A percentile compares a stretch with the other conserved stretches of the same genome.
phyloP scores from a whole-genome alignment of 2,797 vertebrate species.

The Rhabdophis nuchalis region DNA sequence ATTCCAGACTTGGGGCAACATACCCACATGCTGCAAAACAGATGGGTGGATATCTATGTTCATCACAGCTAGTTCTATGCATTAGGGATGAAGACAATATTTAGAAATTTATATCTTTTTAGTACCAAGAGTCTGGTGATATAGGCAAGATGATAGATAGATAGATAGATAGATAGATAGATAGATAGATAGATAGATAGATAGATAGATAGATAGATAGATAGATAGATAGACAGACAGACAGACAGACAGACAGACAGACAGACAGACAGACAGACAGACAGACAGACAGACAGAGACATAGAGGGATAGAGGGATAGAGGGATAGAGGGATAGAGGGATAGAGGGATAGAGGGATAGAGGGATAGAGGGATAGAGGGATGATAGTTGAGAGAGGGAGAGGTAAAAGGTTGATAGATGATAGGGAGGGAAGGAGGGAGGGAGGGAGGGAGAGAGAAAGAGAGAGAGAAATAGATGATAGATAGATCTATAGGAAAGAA shows the following conservation, averaged over 20 bases:
- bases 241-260: not conserved
- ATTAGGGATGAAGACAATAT: not conserved
- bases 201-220: not conserved
- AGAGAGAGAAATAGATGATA: no score
- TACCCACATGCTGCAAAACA: conserved; percentile 32
- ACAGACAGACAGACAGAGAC: rapidly evolving
- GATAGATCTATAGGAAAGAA: no score
- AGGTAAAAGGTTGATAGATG: no score
- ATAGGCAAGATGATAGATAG: not conserved
- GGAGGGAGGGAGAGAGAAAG: no score
- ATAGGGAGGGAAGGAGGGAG: no score
- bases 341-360: rapidly evolving
- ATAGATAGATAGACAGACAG: not conserved
- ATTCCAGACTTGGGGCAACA: conserved; percentile 38
- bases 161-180: not conserved
- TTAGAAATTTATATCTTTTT: not conserved
- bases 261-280: no score
- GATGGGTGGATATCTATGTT: not conserved
- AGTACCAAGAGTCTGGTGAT: not conserved
- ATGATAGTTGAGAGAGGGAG: no score
- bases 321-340: no score
- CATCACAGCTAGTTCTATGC: not conserved
- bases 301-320: no score
- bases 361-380: no score
- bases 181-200: not conserved